Evolutionary conservation across 2,797 vertebrate species (phyloP), one percentile per base, ranked within the genome.

Genomic region (Peromyscus nudipes): DNA sequence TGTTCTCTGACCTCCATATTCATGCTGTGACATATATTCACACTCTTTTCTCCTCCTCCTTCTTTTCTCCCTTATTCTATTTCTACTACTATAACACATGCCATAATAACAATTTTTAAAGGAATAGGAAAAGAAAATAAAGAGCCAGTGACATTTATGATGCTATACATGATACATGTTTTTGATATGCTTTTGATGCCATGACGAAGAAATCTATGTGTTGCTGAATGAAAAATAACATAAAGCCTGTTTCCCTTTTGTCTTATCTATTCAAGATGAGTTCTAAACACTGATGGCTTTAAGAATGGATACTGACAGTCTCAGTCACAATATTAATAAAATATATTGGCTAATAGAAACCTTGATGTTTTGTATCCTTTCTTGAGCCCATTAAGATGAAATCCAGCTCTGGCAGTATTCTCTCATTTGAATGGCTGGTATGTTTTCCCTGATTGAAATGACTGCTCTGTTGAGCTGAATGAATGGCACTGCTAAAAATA

Each of bases 391-490:
- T 97, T 98, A 98, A 96, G 92, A 98, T 97, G 95, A 98, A 98
- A 98, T 94, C 83, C 75, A 98, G 75, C 64, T 98, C 96, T 96
- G 96, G 97, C 96, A 98, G 93, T 98, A 94, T 98, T 98, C 97
- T 73, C 95, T 98, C 94, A 97, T 98, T 98, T 98, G 91, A 98
- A 98, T 97, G 87, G 98, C 84, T 98, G 97, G 97, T 95, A 94
- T 98, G 91, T 97, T 98, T 95, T 98, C 97, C 98, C 98, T 98
- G 98, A 98, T 96, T 98, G 97, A 98, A 98, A 98, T 98, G 97
- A 98, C 98, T 98, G 96, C 97, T 98, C 98, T 97, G 97, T 96
- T 97, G 83, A 98, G 98, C 97, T 97, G 92, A 98, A 98, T 98
- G 96, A 98, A 98, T 98, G 98, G 97, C 98, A 98, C 90, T 89